Conservation (phyloP, 2,888 invertebrate species). For the Zeuzera pyrina region DNA sequence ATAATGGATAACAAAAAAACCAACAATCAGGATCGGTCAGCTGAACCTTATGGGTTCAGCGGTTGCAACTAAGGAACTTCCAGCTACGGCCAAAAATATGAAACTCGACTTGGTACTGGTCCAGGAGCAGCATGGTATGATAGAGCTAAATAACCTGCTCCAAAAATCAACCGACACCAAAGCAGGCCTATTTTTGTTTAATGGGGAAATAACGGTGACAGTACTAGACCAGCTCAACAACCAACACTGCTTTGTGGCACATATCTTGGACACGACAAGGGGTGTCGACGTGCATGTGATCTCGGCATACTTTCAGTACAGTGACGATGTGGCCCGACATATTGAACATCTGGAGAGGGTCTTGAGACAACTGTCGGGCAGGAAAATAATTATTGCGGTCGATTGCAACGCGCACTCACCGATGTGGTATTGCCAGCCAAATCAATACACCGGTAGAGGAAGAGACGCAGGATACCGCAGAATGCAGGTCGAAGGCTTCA, state of each 20-base stretch:
- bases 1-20: conserved; percentile 9
- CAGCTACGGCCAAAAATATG: conserved; percentile 7
- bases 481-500: too few relatives aligned
- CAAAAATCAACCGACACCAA: conserved; percentile 10
- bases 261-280: conserved; percentile 3
- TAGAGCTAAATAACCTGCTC: not conserved
- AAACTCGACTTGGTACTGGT: conserved; percentile 17
- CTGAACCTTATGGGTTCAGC: conserved; percentile 16
- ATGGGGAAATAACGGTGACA: conserved; percentile 1
- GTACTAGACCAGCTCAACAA: too few relatives aligned
- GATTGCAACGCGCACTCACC: conserved; percentile 15
- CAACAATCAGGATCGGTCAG: conserved; percentile 15
- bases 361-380: too few relatives aligned
- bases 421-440: conserved; percentile 8
- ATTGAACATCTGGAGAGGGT: too few relatives aligned
- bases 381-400: conserved; percentile 3
- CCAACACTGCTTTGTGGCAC: conserved; percentile 12
- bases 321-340: too few relatives aligned
- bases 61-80: conserved; percentile 16
- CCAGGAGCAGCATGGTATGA: conserved; percentile 19
- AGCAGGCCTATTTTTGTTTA: conserved; percentile 12
- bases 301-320: too few relatives aligned
- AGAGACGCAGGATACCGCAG: conserved; percentile 4
- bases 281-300: too few relatives aligned
- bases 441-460: conserved; percentile 10